Evolutionary conservation across 2,888 invertebrate genomes (phyloP).

Genomic region (Lasioglossum villosulum): DNA sequence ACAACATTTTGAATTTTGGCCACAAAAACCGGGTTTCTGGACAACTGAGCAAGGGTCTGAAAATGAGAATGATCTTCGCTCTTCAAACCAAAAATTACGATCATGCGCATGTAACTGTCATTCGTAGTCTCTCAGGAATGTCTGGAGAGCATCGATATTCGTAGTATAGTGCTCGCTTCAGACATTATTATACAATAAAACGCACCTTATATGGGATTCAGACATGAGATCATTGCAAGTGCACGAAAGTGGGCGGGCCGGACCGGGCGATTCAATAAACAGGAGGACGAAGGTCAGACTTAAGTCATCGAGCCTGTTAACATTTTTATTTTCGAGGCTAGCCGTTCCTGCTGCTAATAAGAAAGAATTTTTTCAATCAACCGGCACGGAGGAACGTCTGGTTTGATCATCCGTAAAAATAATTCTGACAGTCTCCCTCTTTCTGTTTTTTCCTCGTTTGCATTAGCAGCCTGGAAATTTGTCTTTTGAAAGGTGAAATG

Average conservation of each 20-base stretch:
- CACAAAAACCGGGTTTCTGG: too few relatives aligned
- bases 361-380: constrained; percentile 28
- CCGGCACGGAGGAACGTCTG: background rate
- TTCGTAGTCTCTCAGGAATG: constrained; percentile 17
- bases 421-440: background rate
- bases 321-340: constrained; percentile 57
- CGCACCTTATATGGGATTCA: constrained; percentile 71
- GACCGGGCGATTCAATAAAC: constrained; percentile 62
- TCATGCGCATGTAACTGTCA: background rate
- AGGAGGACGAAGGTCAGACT: constrained; percentile 73
- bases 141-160: constrained; percentile 30
- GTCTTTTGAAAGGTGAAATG: too few relatives aligned
- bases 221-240: constrained; percentile 80
- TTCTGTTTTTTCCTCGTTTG: background rate
- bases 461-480: background rate
- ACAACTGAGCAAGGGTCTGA: too few relatives aligned
- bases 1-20: too few relatives aligned
- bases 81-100: background rate
- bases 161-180: background rate
- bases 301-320: constrained; percentile 71
- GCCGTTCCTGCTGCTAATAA: constrained; percentile 16
- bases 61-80: too few relatives aligned
- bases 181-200: constrained; percentile 51
- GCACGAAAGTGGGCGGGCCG: constrained; percentile 71
- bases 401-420: constrained; percentile 27